Evolutionary conservation across 2,113 vertebrate species (phyloP), one percentile per base, ranked within the genome.

Genomic region (Benitochromis conjunctus): DNA sequence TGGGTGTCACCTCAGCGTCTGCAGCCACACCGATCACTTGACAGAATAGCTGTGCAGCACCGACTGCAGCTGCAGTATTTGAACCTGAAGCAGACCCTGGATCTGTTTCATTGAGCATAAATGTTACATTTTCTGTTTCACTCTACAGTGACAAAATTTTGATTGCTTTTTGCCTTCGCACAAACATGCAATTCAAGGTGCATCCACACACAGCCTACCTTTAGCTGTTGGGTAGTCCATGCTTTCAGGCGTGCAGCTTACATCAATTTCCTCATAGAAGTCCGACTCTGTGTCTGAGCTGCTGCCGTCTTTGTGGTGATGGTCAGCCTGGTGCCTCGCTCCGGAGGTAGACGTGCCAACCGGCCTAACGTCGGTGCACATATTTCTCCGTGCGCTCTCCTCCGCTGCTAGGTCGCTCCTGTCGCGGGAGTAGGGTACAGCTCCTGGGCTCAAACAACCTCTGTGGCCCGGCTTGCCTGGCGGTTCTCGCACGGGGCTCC

Each of bases 191-290:
- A 31, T 76, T 29, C 80, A 81, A 41, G 5, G 58, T 84, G 82
- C 62, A 58, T 48, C 21, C 16, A 18, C n/a, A n/a, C 66, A 34
- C 3, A 24, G 54, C 69, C 60, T 97, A 99, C 98, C 98, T 98
- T 97, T 98, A 90, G 95, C 96, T 89, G 96, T 96, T 79, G 97
- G 97, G 96, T 98, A 99, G 93, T 99, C 98, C 95, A 97, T 95
- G 96, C 96, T 98, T 88, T 99, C 98, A 85, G 98, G 97, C 93
- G 98, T 99, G 96, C 99, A 99, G 97, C 98, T 99, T 92, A 99
- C 99, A 96, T 99, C 98, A 95, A 99, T 99, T 96, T 99, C 98
- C 96, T 99, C 98, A 94, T 99, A 99, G 96, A 99, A 99, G 96
- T 99, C 98, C 86, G 99, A 99, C 94, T 99, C 99, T 1, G 98